Conservation (phyloP, 2,888 invertebrate species). For the Merodon equestris region DNA sequence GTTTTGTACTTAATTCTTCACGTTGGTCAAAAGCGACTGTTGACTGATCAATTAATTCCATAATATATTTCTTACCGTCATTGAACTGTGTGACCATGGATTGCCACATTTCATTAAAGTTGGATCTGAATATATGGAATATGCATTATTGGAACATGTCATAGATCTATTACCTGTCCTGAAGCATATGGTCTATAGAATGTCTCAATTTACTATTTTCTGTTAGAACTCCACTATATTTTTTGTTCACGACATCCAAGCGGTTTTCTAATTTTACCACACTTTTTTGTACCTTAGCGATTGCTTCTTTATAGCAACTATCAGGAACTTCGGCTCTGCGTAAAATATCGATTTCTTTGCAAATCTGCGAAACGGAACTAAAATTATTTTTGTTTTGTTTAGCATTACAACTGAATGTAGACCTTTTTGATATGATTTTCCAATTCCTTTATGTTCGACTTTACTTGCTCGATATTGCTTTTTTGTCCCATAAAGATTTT, state of each 20-base stretch:
- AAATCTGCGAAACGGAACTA: constrained; percentile 70
- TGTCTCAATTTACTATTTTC: constrained; percentile 86
- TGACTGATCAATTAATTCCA: constrained; percentile 92
- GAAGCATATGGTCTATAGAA: constrained; percentile 89
- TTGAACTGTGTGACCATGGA: constrained; percentile 87
- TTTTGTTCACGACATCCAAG: constrained; percentile 87
- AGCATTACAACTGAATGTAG: neutral
- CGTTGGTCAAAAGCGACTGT: constrained; percentile 93
- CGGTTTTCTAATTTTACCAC: constrained; percentile 86
- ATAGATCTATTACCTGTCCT: constrained; percentile 82
- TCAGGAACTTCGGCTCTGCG: constrained; percentile 79
- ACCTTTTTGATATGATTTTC: constrained; percentile 80
- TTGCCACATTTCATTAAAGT: constrained; percentile 91
- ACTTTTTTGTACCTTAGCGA: constrained; percentile 78
- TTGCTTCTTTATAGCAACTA: constrained; percentile 79
- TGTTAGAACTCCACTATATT: constrained; percentile 86
- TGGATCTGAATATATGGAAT: constrained; percentile 80
- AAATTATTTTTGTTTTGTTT: constrained; percentile 5
- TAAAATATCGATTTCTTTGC: constrained; percentile 76
- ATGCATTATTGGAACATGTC: no score
- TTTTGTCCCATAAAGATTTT: constrained; percentile 72
- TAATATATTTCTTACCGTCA: constrained; percentile 89
- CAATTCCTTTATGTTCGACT: constrained; percentile 78
- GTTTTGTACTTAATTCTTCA: constrained; percentile 89
- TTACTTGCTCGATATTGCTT: constrained; percentile 73